Base-by-base conservation (phyloP, 2,888 invertebrate genomes). In the Zeuzera pyrina region DNA sequence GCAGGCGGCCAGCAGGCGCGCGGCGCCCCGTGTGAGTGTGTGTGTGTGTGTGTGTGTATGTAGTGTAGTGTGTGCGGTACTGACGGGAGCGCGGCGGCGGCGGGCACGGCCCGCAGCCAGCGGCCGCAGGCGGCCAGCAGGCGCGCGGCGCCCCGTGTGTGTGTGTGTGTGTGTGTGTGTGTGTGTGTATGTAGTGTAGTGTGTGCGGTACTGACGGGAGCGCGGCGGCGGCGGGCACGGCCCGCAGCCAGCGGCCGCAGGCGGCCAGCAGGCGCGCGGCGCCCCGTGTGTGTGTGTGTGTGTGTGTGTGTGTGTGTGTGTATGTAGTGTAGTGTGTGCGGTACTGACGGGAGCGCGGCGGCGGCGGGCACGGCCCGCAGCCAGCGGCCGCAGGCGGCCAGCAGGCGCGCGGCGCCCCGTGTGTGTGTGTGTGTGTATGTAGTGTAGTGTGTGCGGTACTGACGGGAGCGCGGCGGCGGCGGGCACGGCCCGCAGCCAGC, bases 341-440 rank as follows among this genome's bases (percentile, higher is more conserved):
- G 90, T 48, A 97, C n/a, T n/a, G 85, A 15, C 89, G 86, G 52
- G 91, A 89, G 64, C n/a, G n/a, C n/a, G n/a, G n/a, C n/a, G n/a
- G 94, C 95, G 24, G 91, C 91, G 14, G 92, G 90, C 49, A 97
- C 88, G 50, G 92, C 91, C 45, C 91, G 87, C 30, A 94, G 88
- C 95, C 97, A 98, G 57, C 97, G 92, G 35, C 97, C 91, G 8
- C 92, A 90, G 6, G 96, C 87, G 58, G 97, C 96, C 34, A 98
- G 86, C 33, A 98, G 86, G 29, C 98, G 84, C 2, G 97, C 95
- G 13, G 95, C 31, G 95, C 93, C 56, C 94, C 97, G 79, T 97
- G 97, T 56, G 95, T 89, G 47, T 96, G 95, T 51, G 97, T 87
- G 74, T 93, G 94, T n/a, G 93, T 88, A n/a, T n/a, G n/a, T n/a